A percentile compares a stretch with the other conserved stretches of the same genome.
Conservation (phyloP, 2,113 vertebrate species). For the Hippocampus guttulatus region DNA sequence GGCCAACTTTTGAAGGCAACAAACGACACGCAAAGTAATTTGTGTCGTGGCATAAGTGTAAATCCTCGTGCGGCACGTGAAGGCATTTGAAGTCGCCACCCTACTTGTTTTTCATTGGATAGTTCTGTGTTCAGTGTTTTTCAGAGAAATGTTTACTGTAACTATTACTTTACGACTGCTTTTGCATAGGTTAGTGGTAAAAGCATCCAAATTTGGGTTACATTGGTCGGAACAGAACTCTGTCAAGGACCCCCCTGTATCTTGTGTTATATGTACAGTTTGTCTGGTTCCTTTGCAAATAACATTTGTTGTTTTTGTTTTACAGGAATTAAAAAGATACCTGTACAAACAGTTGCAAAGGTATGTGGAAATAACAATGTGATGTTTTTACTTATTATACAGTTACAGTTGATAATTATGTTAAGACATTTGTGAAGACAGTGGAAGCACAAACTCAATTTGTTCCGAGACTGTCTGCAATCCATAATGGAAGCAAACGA, state of each 20-base stretch:
- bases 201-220: neutral
- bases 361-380: slow-evolving; percentile 59
- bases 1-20: too few relatives aligned
- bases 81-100: too few relatives aligned
- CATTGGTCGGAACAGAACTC: neutral
- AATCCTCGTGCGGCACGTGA: too few relatives aligned
- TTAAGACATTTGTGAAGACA: neutral
- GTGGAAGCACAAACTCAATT: neutral
- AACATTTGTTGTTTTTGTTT: neutral
- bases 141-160: too few relatives aligned
- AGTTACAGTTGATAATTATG: neutral
- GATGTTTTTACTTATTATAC: neutral
- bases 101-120: too few relatives aligned
- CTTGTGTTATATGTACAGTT: neutral
- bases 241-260: neutral
- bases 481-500: too few relatives aligned
- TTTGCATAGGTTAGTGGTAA: neutral
- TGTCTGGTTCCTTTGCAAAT: neutral
- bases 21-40: too few relatives aligned
- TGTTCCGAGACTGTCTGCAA: too few relatives aligned
- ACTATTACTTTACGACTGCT: too few relatives aligned
- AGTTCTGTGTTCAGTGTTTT: too few relatives aligned
- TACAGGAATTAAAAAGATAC: slow-evolving; percentile 88
- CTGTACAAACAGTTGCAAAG: slow-evolving; percentile 94
- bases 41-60: too few relatives aligned